Base-by-base conservation (phyloP, 2,113 vertebrate genomes). In the Mirza zaza region DNA sequence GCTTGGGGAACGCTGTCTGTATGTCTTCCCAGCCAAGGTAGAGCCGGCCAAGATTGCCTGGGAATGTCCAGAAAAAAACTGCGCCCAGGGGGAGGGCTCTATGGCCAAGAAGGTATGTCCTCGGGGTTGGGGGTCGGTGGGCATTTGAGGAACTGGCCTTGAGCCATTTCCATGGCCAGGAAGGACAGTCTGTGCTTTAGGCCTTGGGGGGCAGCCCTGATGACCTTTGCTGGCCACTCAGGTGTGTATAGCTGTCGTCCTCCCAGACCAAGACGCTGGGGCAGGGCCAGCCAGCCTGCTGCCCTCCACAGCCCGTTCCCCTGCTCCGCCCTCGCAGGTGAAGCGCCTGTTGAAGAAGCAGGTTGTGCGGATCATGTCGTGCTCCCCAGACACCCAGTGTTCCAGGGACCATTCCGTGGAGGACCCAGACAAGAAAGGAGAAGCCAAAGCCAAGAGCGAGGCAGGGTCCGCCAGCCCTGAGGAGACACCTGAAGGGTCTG, bases 291-390 rank as follows among this genome's bases (percentile, higher is more conserved):
- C 59, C 76, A 15, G 20, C 42, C 48, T 52, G 63, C 68, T 6
- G 32, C 45, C 5, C 57, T 6, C 76, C 84, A 25, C 84, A 93
- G 52, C 17, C 0, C 13, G 2, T 14, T 45, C 18, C 21, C 80
- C 29, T 27, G 10, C 57, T 92, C 70, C n/a, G 8, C 50, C 39
- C 73, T 90, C 4, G 34, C 95, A 99, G 99, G 98, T 99, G 91
- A 99, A 99, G 97, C 98, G 99, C 71, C 98, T 99, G 85, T 98
- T 99, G 97, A 99, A 99, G 98, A 99, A 99, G 97, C 99, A 99
- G 95, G 98, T 98, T 0, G 99, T 99, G 93, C 99, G 99, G 98
- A 99, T 99, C 98, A 98, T 98, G 95, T 98, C 98, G 0, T 99
- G 99, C 87, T 98, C 98, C 5, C 92, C 98, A 0, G 99, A 99